Evolutionary conservation across 2,113 vertebrate species (phyloP).

Genomic region (Muscicapa adusta): DNA sequence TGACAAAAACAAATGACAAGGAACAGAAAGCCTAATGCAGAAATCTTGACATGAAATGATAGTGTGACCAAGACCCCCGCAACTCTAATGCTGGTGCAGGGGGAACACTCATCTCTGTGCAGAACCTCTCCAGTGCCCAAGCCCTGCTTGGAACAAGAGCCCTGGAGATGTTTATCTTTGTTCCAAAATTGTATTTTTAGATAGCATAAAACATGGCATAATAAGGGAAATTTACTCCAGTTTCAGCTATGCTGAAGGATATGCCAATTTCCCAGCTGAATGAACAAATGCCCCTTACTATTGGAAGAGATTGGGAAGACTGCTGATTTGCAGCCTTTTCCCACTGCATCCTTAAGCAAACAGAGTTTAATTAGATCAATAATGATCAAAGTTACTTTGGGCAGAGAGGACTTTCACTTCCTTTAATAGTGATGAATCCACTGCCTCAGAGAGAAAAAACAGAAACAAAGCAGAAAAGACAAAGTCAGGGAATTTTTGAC

Average conservation of each 20-base stretch:
- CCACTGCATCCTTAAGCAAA: neutral
- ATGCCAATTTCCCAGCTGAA: neutral
- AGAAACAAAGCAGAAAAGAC: neutral
- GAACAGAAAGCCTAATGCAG: neutral
- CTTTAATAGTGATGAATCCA: constrained; percentile 19
- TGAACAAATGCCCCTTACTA: neutral
- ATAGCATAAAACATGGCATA: neutral
- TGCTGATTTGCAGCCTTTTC: neutral
- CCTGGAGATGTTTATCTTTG: neutral
- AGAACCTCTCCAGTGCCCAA: neutral
- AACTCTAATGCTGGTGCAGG: neutral
- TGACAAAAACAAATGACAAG: neutral
- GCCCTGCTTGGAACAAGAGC: neutral
- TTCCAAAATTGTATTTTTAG: neutral
- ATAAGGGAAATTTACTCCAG: neutral
- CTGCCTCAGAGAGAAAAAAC: neutral
- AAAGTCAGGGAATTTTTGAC: neutral
- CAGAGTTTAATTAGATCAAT: constrained; percentile 13
- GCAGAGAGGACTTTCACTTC: neutral
- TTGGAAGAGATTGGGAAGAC: neutral
- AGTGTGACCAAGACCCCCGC: neutral
- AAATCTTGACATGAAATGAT: neutral
- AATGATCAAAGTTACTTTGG: neutral
- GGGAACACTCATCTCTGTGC: neutral
- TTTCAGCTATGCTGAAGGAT: neutral